Percentiles rank a stretch among this genome's conserved stretches.
These are phyloP conservation scores for Buceros bicornis DNA, from an alignment of 2,797 vertebrate species.

Conservation along the genomic window DNA sequence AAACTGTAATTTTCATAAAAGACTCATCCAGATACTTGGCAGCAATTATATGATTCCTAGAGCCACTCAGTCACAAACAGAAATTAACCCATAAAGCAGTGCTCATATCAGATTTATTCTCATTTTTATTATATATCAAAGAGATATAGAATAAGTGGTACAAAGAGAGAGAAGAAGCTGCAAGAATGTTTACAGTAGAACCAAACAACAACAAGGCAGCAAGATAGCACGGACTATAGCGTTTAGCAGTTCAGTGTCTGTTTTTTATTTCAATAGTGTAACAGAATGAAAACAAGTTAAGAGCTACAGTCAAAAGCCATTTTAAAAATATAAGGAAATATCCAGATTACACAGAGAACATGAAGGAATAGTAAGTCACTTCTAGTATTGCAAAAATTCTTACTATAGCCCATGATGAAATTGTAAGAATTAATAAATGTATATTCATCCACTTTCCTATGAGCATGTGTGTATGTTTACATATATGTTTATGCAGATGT, in stretches of 20 bases:
- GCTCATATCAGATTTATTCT: slow-evolving; percentile 37
- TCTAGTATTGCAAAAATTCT: not conserved
- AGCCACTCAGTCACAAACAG: slow-evolving; percentile 57
- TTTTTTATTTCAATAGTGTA: not conserved
- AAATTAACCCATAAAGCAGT: slow-evolving; percentile 65
- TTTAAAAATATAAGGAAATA: not conserved
- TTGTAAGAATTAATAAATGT: not conserved
- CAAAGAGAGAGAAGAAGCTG: not conserved
- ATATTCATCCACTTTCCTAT: not conserved
- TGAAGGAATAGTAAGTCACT: not conserved
- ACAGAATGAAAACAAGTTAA: not conserved
- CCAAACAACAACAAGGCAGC: not conserved
- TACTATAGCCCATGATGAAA: not conserved
- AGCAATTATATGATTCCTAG: slow-evolving; percentile 50
- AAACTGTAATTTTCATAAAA: slow-evolving; percentile 78
- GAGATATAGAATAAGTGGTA: not conserved
- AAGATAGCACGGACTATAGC: not conserved
- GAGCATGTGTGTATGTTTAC: not conserved
- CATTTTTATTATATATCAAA: slow-evolving; percentile 3
- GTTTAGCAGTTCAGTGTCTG: not conserved
- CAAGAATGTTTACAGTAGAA: not conserved
- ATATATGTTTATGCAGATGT: not conserved
- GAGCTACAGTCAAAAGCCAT: not conserved
- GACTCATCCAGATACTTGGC: slow-evolving; percentile 63
- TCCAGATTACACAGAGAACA: not conserved